Evolutionary conservation across 2,888 invertebrate species (phyloP).

Genomic region (Bimastos eiseni): DNA sequence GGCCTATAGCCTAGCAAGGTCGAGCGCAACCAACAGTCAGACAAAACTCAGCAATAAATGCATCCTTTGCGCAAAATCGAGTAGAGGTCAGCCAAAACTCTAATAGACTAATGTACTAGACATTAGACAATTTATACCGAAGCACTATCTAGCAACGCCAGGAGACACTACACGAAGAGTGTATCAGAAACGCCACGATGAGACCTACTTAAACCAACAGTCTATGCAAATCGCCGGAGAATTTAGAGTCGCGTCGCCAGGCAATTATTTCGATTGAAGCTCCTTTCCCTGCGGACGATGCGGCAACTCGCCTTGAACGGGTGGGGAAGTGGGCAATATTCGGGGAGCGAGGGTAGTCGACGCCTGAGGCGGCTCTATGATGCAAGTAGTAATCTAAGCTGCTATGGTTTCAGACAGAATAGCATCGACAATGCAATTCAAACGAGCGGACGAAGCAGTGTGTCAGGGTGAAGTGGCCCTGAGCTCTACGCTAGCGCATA

Average conservation of each 20-base stretch:
- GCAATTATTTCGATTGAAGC: slow-evolving; percentile 6
- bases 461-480: neutral
- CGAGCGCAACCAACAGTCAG: neutral
- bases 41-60: neutral
- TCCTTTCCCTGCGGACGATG: neutral
- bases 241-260: slow-evolving; percentile 1
- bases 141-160: too few species aligned
- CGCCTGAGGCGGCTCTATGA: neutral
- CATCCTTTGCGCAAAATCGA: neutral
- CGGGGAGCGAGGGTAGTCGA: neutral
- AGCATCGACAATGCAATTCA: neutral
- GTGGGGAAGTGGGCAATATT: neutral
- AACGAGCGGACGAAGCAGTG: neutral
- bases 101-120: neutral
- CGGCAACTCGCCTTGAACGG: neutral
- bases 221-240: slow-evolving; percentile 6
- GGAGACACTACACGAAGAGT: neutral
- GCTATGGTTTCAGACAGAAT: neutral
- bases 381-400: neutral
- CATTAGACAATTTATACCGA: neutral
- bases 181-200: neutral
- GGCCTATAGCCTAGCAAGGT: too few species aligned
- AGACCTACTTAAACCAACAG: neutral
- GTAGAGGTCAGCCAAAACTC: neutral
- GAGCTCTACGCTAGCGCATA: neutral